Evolutionary conservation across 2,888 invertebrate species (phyloP), one percentile per base, ranked within the genome.

Genomic region (Acanthosepion esculentum): DNA sequence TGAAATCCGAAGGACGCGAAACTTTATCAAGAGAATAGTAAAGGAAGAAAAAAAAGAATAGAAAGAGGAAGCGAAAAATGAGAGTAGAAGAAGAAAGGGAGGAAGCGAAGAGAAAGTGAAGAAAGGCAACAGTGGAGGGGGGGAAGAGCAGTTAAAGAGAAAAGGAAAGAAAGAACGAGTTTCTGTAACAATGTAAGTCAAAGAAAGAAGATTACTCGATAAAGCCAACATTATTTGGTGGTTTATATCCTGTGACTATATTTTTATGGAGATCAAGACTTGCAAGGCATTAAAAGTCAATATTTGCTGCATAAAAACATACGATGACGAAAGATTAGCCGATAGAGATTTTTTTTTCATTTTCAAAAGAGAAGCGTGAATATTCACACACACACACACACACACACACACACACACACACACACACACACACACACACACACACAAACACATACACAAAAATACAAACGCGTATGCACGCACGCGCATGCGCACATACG

Each of bases 241-340:
- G n/a, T 78, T 78, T 15, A 78, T 78, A 78, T 78, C 78, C 33
- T 78, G 78, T 12, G 12, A 78, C 78, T 78, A 78, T 78, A 78
- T 78, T 78, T 78, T 78, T 78, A 78, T 78, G 78, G 78, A 78
- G 78, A 78, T 78, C 78, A 78, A 78, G 78, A 12, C 78, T 78
- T 33, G 78, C 78, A n/a, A 78, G 78, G 78, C 78, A 78, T 78
- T 78, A 78, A 78, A 78, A 78, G n/a, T 33, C n/a, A 78, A 78
- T 78, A 78, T n/a, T n/a, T 78, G 33, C n/a, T n/a, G 12, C 78
- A 78, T 78, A 78, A 78, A 78, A n/a, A 78, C 78, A 78, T n/a
- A 78, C n/a, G n/a, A 78, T 78, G n/a, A 78, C n/a, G 78, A 78
- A 78, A 78, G 78, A 78, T 78, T 78, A 78, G n/a, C n/a, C n/a